Base-by-base conservation (phyloP, 2,888 invertebrate genomes). In the Podabrus alpinus region DNA sequence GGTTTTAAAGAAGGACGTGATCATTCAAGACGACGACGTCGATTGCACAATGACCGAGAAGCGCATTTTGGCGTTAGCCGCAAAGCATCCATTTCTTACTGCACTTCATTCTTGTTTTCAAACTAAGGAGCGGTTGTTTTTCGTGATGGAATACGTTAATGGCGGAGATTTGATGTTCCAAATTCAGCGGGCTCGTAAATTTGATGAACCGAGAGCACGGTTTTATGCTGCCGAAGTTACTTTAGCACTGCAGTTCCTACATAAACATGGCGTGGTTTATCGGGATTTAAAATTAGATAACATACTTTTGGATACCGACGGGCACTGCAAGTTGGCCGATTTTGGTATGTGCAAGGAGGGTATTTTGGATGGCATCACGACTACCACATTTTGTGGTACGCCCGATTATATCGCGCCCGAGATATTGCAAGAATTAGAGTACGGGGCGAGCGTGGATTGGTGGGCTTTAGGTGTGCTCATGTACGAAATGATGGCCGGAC, bases 401-500 rank as follows among this genome's bases (percentile, higher is more conserved):
- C 98, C 98, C 1, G 99, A 99, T 88, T 99, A 99, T 87, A 99
- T 99, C 81, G 99, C 99, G 59, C 99, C 99, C 3, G 98, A 98
- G 79, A 86, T 87, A 72, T 81, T 87, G 70, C 87, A 87, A 85
- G 87, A 87, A 82, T 77, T 87, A 76, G 87, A 98, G 85, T 96
- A 96, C 86, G 95, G 95, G 0, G 94, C 95, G 29, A 94, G 94
- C 77, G 96, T 96, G 75, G 96, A 96, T 88, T 96, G 96, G 96
- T 99, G 98, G 98, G 98, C 98, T 78, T 90, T 99, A 80, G 99
- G 98, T 69, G 98, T 99, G 75, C 91, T 98, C 66, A 95, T 98
- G 95, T 99, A 99, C 88, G 98, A 99, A 91, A 99, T 99, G 98
- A 95, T 98, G 96, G 98, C 98, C 1, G 98, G 99, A 0, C 99